These are phyloP conservation scores for Sterrhoptilus dennistouni DNA, from an alignment of 2,113 vertebrate genomes.

Conservation along the genomic window DNA sequence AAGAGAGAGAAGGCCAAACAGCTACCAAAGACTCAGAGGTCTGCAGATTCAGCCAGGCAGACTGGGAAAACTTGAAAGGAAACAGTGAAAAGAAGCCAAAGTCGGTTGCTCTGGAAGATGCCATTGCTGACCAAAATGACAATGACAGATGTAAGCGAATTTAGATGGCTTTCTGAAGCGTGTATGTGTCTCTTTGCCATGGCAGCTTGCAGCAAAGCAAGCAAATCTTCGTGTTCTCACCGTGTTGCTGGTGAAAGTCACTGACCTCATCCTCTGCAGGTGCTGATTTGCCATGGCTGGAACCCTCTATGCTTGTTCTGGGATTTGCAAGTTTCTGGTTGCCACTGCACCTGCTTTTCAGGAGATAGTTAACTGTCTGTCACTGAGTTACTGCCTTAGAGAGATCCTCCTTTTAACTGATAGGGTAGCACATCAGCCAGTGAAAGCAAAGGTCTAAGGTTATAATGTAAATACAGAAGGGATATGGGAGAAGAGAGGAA, in stretches of 20 bases:
- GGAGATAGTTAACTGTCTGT: neutral
- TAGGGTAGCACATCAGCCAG: neutral
- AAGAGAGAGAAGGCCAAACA: slow-evolving; percentile 87
- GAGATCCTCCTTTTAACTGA: neutral
- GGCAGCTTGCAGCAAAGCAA: neutral
- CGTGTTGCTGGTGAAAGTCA: neutral
- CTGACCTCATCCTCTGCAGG: neutral
- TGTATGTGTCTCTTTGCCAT: neutral
- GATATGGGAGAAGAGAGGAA: neutral
- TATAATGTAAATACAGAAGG: neutral
- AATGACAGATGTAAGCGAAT: slow-evolving; percentile 78
- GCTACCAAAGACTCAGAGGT: slow-evolving; percentile 86
- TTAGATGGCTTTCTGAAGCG: slow-evolving; percentile 46
- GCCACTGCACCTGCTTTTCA: neutral
- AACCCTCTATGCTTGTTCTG: neutral
- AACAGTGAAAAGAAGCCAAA: slow-evolving; percentile 81
- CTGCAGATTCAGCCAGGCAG: slow-evolving; percentile 80
- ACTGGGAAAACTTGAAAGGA: slow-evolving; percentile 86
- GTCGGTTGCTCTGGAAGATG: slow-evolving; percentile 77
- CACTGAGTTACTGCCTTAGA: neutral
- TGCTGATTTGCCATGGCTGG: neutral
- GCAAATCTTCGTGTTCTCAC: neutral
- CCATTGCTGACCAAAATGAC: slow-evolving; percentile 77
- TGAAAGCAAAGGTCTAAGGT: neutral
- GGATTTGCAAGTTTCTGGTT: neutral